A percentile compares a stretch with the other conserved stretches of the same genome.
These are phyloP conservation scores for Tetragonula clypearis DNA, from an alignment of 1,140 invertebrate species.

Conservation along the genomic window DNA sequence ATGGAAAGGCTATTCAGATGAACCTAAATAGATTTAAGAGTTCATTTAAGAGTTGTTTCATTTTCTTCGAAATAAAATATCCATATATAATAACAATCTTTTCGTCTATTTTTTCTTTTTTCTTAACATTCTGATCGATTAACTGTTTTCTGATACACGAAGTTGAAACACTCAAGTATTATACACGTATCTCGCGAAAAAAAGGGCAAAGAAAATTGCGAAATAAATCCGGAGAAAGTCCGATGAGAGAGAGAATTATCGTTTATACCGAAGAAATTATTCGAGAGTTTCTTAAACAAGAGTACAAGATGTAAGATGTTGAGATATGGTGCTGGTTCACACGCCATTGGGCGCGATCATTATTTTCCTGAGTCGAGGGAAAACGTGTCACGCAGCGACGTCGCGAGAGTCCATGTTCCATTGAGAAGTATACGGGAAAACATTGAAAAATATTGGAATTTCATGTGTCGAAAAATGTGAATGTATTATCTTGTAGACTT, in stretches of 20 bases:
- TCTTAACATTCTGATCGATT: no score
- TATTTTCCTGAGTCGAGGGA: conserved; percentile 40
- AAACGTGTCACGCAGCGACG: conserved; percentile 1
- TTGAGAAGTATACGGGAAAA: background rate
- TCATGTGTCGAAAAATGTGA: conserved; percentile 36
- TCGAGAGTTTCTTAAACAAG: background rate
- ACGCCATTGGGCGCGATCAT: conserved; percentile 20
- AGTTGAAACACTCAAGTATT: background rate
- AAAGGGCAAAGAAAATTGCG: background rate
- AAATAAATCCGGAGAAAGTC: background rate
- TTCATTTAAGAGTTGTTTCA: no score
- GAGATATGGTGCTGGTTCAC: conserved; percentile 11
- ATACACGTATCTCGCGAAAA: background rate
- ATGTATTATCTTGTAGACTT: conserved; percentile 8
- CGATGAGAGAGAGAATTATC: background rate
- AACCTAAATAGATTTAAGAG: no score
- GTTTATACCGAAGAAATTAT: background rate
- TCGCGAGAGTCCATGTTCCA: background rate
- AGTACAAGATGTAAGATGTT: background rate
- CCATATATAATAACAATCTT: no score
- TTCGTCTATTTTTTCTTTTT: no score
- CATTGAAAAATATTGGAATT: conserved; percentile 22
- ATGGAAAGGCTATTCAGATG: no score
- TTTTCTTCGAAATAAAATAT: no score
- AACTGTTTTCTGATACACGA: no score